phyloP scores from a whole-genome alignment of 2,888 invertebrate genomes.

The Agrochola lota region DNA sequence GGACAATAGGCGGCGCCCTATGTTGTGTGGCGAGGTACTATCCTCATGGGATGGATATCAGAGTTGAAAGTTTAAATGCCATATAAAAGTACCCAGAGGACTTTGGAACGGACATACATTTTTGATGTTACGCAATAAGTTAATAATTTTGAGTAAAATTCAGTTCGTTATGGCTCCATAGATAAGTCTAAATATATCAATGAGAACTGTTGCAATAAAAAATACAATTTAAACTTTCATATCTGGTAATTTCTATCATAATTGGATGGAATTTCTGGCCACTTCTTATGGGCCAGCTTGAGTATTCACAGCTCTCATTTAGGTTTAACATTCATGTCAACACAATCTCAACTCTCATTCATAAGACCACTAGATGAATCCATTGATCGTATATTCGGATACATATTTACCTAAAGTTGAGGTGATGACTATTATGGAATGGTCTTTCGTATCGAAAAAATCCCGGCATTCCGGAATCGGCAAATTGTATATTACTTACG shows the following conservation, averaged over 20 bases:
- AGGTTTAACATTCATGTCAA: not conserved
- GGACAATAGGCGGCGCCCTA: constrained; percentile 23
- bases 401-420: too few relatives aligned
- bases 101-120: not conserved
- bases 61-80: constrained; percentile 24
- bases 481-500: too few relatives aligned
- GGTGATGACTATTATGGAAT: too few relatives aligned
- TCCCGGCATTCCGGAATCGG: too few relatives aligned
- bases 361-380: not conserved
- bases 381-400: too few relatives aligned
- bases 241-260: not conserved
- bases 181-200: not conserved
- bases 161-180: too few relatives aligned
- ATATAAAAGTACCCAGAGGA: not conserved
- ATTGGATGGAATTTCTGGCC: not conserved
- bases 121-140: not conserved
- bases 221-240: not conserved
- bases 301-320: not conserved
- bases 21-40: constrained; percentile 20
- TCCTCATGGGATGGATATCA: constrained; percentile 8
- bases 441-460: too few relatives aligned
- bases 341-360: not conserved
- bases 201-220: not conserved
- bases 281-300: not conserved
- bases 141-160: constrained; percentile 7